Evolutionary conservation across 2,888 invertebrate genomes (phyloP).

Genomic region (Hypercompe scribonia): DNA sequence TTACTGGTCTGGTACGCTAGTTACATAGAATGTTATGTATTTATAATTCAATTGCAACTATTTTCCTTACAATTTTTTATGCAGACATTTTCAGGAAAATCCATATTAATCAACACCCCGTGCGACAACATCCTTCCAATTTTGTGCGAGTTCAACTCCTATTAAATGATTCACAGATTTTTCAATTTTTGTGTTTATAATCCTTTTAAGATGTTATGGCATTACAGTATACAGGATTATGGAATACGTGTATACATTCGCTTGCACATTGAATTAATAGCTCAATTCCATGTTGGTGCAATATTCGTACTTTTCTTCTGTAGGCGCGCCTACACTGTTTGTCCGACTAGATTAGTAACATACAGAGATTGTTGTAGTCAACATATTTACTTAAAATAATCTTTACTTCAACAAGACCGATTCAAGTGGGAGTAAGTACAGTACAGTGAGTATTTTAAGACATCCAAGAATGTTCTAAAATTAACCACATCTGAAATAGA

Average conservation of each 20-base stretch:
- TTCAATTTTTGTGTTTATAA: too few species aligned
- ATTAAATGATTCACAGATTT: neutral
- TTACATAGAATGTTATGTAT: too few species aligned
- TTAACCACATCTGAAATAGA: too few species aligned
- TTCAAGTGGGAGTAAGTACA: neutral
- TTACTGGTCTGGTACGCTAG: too few species aligned
- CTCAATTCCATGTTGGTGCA: constrained; percentile 25
- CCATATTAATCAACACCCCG: neutral
- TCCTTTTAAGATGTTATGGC: neutral
- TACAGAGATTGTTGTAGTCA: constrained; percentile 9
- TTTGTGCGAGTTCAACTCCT: neutral
- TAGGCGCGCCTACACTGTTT: constrained; percentile 63
- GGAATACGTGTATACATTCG: neutral
- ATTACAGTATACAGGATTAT: constrained; percentile 13
- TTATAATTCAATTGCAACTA: too few species aligned
- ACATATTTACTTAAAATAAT: neutral
- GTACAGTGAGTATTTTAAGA: too few species aligned
- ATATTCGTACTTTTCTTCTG: constrained; percentile 55
- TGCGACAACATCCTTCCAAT: neutral
- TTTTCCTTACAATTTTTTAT: neutral
- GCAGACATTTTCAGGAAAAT: neutral
- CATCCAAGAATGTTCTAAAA: too few species aligned
- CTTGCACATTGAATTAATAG: constrained; percentile 33
- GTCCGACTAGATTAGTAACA: constrained; percentile 31
- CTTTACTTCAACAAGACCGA: too few species aligned